A percentile compares a stretch with the other conserved stretches of the same genome.
Conservation (phyloP, 2,888 invertebrate genomes). For the Muschampia plurimacula region DNA sequence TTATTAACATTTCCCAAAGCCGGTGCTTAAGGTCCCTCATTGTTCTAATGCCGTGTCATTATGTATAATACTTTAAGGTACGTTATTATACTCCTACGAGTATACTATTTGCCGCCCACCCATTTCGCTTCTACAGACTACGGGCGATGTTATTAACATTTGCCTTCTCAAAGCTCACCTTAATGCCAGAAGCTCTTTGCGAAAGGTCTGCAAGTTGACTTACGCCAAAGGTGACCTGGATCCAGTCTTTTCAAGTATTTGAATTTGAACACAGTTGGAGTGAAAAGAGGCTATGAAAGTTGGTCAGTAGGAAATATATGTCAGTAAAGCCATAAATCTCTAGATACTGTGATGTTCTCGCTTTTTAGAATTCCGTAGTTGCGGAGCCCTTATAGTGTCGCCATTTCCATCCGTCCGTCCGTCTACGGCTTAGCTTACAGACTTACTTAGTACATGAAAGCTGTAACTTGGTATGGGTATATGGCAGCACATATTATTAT, state of each 20-base stretch:
- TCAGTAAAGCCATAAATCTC: conserved; percentile 15
- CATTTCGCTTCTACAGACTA: conserved; percentile 14
- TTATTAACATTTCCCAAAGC: conserved; percentile 44
- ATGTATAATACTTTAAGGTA: conserved; percentile 20
- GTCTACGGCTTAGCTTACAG: no score
- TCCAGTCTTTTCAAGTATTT: conserved; percentile 32
- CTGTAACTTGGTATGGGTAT: no score
- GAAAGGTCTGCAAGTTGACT: conserved; percentile 36
- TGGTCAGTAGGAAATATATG: conserved; percentile 36
- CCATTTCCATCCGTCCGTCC: no score
- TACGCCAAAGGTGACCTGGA: conserved; percentile 35
- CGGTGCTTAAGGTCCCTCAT: conserved; percentile 60
- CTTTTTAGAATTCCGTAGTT: no score
- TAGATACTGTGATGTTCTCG: neutral
- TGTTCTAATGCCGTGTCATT: conserved; percentile 53
- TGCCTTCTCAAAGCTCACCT: conserved; percentile 30
- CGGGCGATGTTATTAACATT: conserved; percentile 36
- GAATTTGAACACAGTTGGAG: conserved; percentile 36
- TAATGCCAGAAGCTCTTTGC: conserved; percentile 32
- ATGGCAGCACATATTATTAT: no score
- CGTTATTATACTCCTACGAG: conserved; percentile 18
- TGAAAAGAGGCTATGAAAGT: conserved; percentile 28
- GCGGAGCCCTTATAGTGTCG: no score
- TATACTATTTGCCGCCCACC: conserved; percentile 12
- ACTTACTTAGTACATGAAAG: no score